Evolutionary conservation across 2,888 invertebrate species (phyloP).

Genomic region (Yponomeuta plumbellus): DNA sequence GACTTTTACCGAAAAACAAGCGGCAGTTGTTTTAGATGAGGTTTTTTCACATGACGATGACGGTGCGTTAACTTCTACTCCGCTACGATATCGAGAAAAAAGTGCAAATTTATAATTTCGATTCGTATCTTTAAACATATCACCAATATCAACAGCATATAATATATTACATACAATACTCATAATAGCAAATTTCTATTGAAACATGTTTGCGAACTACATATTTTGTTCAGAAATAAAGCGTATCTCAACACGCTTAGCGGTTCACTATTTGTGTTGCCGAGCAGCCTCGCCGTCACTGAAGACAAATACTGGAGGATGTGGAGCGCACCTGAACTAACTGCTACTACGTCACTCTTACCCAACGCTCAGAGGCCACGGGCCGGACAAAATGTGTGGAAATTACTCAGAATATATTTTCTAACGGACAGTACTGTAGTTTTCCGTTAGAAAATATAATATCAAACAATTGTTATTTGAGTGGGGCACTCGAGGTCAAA

Average conservation of each 20-base stretch:
- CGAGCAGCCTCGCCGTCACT: slow-evolving; percentile 13
- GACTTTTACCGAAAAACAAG: slow-evolving; percentile 21
- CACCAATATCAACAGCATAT: too few relatives aligned
- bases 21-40: slow-evolving; percentile 5
- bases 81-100: background rate
- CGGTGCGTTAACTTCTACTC: slow-evolving; percentile 40
- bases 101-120: background rate
- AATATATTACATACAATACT: too few relatives aligned
- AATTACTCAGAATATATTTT: background rate
- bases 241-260: background rate
- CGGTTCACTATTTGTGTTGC: background rate
- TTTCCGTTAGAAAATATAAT: background rate
- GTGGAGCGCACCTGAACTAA: slow-evolving; percentile 62
- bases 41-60: slow-evolving; percentile 42
- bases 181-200: too few relatives aligned
- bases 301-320: slow-evolving; percentile 41
- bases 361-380: slow-evolving; percentile 31
- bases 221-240: background rate
- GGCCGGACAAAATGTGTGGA: slow-evolving; percentile 26
- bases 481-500: background rate
- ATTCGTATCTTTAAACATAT: background rate
- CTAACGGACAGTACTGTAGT: background rate
- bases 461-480: background rate
- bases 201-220: too few relatives aligned
- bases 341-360: slow-evolving; percentile 12